phyloP scores from a whole-genome alignment of 2,113 vertebrate genomes.

The Dasyornis broadbenti region DNA sequence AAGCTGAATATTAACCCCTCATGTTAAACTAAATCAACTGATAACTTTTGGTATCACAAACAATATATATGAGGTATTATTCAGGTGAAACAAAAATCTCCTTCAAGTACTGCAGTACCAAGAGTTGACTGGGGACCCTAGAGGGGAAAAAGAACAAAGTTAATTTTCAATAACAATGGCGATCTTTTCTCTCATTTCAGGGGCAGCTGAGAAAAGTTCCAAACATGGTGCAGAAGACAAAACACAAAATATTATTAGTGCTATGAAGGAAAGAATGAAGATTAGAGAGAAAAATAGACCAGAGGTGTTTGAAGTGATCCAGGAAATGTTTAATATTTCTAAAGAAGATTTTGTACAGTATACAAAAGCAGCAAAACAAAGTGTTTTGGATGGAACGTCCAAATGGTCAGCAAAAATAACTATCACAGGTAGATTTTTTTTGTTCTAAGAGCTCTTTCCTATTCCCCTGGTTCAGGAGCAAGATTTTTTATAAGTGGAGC shows the following conservation, averaged over 20 bases:
- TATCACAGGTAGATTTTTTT: constrained; percentile 83
- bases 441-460: background rate
- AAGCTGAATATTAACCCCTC: background rate
- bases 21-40: background rate
- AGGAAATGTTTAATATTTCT: constrained; percentile 90
- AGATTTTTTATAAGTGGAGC: background rate
- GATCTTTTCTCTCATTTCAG: constrained; percentile 62
- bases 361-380: constrained; percentile 92
- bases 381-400: constrained; percentile 93
- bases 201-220: constrained; percentile 97
- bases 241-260: constrained; percentile 95
- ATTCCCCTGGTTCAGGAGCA: background rate
- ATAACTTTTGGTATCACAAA: background rate
- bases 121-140: background rate
- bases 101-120: background rate
- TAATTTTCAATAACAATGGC: background rate
- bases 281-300: constrained; percentile 93
- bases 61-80: background rate
- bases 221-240: constrained; percentile 98
- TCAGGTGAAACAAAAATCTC: background rate
- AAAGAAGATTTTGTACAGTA: constrained; percentile 89
- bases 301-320: constrained; percentile 94
- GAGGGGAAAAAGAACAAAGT: background rate
- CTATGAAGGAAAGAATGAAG: constrained; percentile 99
- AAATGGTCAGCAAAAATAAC: constrained; percentile 98